Base-by-base conservation (phyloP, 2,888 invertebrate species). In the Nymphalis urticae region DNA sequence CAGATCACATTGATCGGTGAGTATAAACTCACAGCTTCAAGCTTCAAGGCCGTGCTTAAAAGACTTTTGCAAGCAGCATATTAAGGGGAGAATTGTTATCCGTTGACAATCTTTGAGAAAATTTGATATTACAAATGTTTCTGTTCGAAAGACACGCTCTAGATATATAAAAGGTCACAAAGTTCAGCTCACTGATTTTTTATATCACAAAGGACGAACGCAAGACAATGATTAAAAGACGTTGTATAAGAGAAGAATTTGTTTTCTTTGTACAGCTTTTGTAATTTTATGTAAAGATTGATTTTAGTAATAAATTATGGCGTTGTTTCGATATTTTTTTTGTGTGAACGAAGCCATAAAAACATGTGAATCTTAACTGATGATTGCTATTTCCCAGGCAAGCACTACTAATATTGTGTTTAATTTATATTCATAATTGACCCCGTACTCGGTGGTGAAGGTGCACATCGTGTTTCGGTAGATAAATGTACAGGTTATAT, bases 191-290 rank as follows among this genome's bases (percentile, higher is more conserved):
- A 62, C 48, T 67, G 61, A 67, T 62, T 62, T 58, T 67, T 62
- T 48, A 62, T 56, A 56, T 56, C 27, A 56, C 62, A 67, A 67
- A 66, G 66, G 66, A 60, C 24, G 60, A 42, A 62, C 61, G 62
- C 62, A 32, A 24, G 62, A 62, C 19, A 27, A 48, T 67, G 62
- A 67, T 67, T 67, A 62, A 58, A 64, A 61, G 48, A 47, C 50
- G 48, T 62, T n/a, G 36, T 50, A 62, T 51, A 24, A 60, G 48
- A 60, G 47, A 17, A 2, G 48, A 24, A 48, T 60, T 48, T 54
- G 47, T 53, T 66, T 19, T 8, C 19, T 32, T 32, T 56, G 54
- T 56, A 17, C 2, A 17, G 17, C n/a, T 54, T 24, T 54, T 21
- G 9, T 6, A 32, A 17, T 32, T 56, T 24, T 54, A n/a, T 56